Base-by-base conservation (phyloP, 92 coral and sea anemone species). In the Siderastrea radians region DNA sequence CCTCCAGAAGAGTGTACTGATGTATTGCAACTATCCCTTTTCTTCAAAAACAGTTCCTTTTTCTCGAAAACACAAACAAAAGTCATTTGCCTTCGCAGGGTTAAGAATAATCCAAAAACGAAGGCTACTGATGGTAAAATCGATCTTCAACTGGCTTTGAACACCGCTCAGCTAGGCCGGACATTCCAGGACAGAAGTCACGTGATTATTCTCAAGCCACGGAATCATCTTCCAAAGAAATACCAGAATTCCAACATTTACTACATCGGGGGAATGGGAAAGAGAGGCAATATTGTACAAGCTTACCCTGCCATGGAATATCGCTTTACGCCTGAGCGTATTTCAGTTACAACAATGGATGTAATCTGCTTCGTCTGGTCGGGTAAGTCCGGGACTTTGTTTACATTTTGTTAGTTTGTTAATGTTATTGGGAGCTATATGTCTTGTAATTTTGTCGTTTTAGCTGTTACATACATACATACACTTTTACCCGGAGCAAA, bases 251-350 rank as follows among this genome's bases (percentile, higher is more conserved):
- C 38, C 38, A 26, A 26, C 38, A 26, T 26, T 26, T 26, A 26
- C 38, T 26, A 26, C 38, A 26, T 26, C 38, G 38, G 38, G 38
- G 38, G 38, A 26, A 26, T 26, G 38, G 38, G 38, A 26, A 26
- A 79, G 84, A 79, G 84, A 79, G 84, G 84, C 43, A 79, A 79
- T 73, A 63, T 63, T 11, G 87, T 73, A 72, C 87, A 83, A 82
- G 70, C 72, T 38, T 83, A 83, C 59, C 87, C 87, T 8, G 87
- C 87, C 80, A 26, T 26, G 38, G 38, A 26, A 26, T 26, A 26
- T 26, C 38, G 38, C 38, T 26, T 26, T 26, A 26, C 49, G 5
- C 87, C 87, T 74, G 80, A 83, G 47, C 75, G 86, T 10, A 26
- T 81, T 19, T 7, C 86, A 48, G 86, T 81, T 68, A 81, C 76